A percentile compares a stretch with the other conserved stretches of the same genome.
Evolutionary conservation across 2,888 invertebrate species (phyloP).

Genomic region (Liposcelis brunnea): DNA sequence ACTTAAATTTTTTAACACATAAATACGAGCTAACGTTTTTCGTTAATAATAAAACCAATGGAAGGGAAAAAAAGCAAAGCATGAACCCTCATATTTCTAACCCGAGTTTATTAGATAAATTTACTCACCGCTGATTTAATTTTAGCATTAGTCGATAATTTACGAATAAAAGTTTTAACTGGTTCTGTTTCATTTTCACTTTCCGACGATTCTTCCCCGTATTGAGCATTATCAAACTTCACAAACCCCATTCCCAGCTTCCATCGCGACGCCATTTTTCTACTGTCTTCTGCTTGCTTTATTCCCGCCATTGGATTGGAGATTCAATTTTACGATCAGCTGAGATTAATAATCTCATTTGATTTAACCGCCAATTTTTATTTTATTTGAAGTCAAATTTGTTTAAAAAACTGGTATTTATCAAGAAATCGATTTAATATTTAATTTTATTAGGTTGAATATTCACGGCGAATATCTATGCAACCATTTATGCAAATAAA

Average conservation of each 20-base stretch:
- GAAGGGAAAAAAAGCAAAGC: slow-evolving; percentile 4
- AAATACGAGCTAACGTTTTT: slow-evolving; percentile 1
- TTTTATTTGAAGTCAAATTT: too few species aligned
- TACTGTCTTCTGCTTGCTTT: too few species aligned
- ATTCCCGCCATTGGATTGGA: neutral
- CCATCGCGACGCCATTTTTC: neutral
- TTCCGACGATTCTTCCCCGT: slow-evolving; percentile 47
- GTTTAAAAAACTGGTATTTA: too few species aligned
- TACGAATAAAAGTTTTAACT: slow-evolving; percentile 54
- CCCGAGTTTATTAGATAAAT: too few species aligned
- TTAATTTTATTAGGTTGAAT: too few species aligned
- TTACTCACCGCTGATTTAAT: slow-evolving; percentile 58
- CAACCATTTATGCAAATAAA: too few species aligned
- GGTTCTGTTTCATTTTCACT: slow-evolving; percentile 72
- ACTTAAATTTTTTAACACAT: slow-evolving; percentile 5
- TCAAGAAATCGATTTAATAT: too few species aligned
- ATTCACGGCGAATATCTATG: too few species aligned
- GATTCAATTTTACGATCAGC: too few species aligned
- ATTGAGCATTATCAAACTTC: slow-evolving; percentile 3
- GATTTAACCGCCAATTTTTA: too few species aligned
- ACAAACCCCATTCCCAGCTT: slow-evolving; percentile 1
- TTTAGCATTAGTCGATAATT: slow-evolving; percentile 68
- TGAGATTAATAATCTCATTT: too few species aligned
- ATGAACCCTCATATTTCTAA: slow-evolving; percentile 14
- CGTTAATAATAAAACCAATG: neutral